Percentiles rank a stretch among this genome's conserved stretches.
These are phyloP conservation scores for Orchestia grillus DNA, from an alignment of 1,140 invertebrate genomes.

Conservation along the genomic window DNA sequence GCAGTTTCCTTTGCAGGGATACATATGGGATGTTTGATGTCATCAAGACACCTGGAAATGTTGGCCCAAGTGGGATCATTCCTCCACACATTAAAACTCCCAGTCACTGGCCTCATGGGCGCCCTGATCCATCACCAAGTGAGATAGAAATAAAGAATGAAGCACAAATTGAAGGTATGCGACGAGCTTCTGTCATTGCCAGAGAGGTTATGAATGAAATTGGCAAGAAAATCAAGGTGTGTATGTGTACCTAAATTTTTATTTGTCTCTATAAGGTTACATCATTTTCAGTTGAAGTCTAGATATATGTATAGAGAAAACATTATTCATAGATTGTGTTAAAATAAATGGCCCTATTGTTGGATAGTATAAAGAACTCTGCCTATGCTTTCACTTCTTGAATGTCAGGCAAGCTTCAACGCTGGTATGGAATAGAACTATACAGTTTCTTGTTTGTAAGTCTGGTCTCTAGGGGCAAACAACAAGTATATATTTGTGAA, in stretches of 20 bases:
- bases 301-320: no score
- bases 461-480: no score
- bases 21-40: neutral
- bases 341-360: no score
- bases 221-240: neutral
- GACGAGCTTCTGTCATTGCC: conserved; percentile 28
- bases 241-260: neutral
- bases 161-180: neutral
- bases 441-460: no score
- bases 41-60: conserved; percentile 17
- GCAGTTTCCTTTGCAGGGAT: neutral
- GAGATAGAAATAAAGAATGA: neutral
- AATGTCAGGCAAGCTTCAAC: no score
- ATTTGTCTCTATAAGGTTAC: neutral
- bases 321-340: no score
- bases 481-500: no score
- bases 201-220: conserved; percentile 10
- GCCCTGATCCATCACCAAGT: neutral
- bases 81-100: neutral
- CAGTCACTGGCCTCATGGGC: neutral
- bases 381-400: no score
- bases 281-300: no score
- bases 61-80: neutral
- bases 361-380: no score
- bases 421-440: no score